Conservation (phyloP, 2,113 vertebrate genomes). For the Megalops atlanticus region DNA sequence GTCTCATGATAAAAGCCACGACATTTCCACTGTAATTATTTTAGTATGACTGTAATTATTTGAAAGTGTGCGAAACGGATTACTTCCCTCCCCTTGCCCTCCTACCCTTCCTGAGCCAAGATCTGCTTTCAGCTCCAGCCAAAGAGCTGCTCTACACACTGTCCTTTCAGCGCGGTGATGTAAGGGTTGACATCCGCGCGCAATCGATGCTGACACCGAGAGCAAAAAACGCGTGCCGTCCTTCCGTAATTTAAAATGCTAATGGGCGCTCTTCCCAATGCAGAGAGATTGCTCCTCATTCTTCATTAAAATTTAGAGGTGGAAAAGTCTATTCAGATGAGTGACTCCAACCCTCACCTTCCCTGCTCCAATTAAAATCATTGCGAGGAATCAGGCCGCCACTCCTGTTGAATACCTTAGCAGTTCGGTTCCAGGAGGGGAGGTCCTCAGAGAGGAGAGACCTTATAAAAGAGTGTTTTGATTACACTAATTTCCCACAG, state of each 20-base stretch:
- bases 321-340: constrained; percentile 70
- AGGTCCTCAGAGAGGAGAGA: not conserved
- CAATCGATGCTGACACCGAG: constrained; percentile 60
- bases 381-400: constrained; percentile 60
- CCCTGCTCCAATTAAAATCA: constrained; percentile 59
- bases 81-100: constrained; percentile 42
- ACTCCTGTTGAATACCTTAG: constrained; percentile 45
- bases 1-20: constrained; percentile 60
- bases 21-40: constrained; percentile 67
- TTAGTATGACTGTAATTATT: constrained; percentile 73
- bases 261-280: constrained; percentile 69
- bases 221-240: constrained; percentile 54
- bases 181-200: constrained; percentile 61
- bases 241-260: constrained; percentile 71
- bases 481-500: not conserved
- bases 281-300: constrained; percentile 63
- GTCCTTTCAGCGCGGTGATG: constrained; percentile 56
- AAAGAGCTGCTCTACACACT: constrained; percentile 47
- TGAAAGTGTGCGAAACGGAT: constrained; percentile 66
- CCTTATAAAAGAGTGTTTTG: constrained; percentile 2
- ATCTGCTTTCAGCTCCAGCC: constrained; percentile 45
- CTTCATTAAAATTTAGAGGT: constrained; percentile 74
- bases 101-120: constrained; percentile 35
- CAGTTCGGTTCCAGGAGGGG: not conserved
- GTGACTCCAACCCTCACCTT: constrained; percentile 48